Conservation (phyloP, 1,140 invertebrate genomes). For the Thaumetopoea pityocampa region DNA sequence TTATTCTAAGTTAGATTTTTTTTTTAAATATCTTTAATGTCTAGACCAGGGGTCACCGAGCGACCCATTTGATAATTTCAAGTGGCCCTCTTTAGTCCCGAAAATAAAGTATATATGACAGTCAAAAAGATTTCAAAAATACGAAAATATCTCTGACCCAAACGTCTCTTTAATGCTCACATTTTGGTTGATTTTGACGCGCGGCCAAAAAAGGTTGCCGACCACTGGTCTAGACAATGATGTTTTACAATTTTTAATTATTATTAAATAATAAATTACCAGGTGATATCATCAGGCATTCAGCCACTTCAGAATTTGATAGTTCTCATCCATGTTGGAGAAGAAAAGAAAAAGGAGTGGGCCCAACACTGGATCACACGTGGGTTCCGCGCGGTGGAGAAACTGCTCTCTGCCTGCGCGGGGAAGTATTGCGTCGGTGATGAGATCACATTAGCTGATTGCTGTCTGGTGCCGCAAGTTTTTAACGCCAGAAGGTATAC, state of each 20-base stretch:
- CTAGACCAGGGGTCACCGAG: no score
- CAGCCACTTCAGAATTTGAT: conserved; percentile 96
- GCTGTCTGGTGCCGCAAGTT: conserved; percentile 96
- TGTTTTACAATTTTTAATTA: not conserved
- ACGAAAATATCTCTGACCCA: no score
- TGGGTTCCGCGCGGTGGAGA: conserved; percentile 94
- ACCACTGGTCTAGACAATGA: no score
- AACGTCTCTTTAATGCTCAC: no score
- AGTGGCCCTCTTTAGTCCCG: no score
- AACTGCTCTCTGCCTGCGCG: conserved; percentile 86
- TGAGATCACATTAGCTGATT: conserved; percentile 94
- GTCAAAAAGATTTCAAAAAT: no score
- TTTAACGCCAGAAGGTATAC: conserved; percentile 88
- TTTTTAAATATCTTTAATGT: no score
- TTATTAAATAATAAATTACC: conserved; percentile 68
- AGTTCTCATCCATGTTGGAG: conserved; percentile 89
- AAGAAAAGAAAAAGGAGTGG: conserved; percentile 93
- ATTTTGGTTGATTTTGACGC: no score
- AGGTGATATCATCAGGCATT: conserved; percentile 93
- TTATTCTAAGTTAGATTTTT: no score
- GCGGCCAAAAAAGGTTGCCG: no score
- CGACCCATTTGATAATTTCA: no score
- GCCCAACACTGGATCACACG: conserved; percentile 93
- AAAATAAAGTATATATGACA: no score
- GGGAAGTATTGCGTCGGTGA: conserved; percentile 97